Conservation (phyloP, 2,797 vertebrate species). For the Tachyglossus aculeatus region DNA sequence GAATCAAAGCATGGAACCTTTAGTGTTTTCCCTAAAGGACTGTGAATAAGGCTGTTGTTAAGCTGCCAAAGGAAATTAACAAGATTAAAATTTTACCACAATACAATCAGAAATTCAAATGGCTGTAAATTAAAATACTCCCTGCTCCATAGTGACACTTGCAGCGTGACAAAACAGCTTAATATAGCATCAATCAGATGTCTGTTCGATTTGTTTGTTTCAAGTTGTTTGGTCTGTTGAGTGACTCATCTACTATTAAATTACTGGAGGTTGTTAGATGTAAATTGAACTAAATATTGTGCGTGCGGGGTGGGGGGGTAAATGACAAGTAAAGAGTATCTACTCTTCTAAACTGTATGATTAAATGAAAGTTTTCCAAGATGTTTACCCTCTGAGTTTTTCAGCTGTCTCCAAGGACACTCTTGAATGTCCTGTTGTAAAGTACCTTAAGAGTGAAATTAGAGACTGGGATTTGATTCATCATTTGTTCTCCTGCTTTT, state of each 20-base stretch:
- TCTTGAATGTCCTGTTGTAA: too few species aligned
- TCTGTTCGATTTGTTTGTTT: constrained; percentile 38
- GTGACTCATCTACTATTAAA: constrained; percentile 39
- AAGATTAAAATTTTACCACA: constrained; percentile 45
- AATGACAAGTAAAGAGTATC: constrained; percentile 18
- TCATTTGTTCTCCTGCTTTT: too few species aligned
- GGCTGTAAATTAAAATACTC: constrained; percentile 64
- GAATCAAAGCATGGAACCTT: constrained; percentile 30
- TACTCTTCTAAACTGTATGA: constrained; percentile 19
- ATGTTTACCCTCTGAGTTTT: neutral
- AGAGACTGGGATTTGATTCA: too few species aligned
- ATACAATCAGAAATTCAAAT: constrained; percentile 60
- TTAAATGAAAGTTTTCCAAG: constrained; percentile 43
- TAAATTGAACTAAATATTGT: constrained; percentile 51
- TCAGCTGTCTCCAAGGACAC: neutral
- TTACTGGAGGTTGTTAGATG: constrained; percentile 19
- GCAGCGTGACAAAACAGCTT: constrained; percentile 39
- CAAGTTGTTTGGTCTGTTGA: constrained; percentile 19
- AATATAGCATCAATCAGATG: constrained; percentile 3
- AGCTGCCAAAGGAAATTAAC: constrained; percentile 64
- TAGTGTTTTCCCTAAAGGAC: constrained; percentile 26
- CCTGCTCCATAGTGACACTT: constrained; percentile 46
- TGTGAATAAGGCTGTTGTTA: constrained; percentile 55
- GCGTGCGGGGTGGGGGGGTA: too few species aligned
- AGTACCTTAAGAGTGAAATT: too few species aligned